Conservation (phyloP, 1,140 invertebrate genomes). For the Gryon sp. region DNA sequence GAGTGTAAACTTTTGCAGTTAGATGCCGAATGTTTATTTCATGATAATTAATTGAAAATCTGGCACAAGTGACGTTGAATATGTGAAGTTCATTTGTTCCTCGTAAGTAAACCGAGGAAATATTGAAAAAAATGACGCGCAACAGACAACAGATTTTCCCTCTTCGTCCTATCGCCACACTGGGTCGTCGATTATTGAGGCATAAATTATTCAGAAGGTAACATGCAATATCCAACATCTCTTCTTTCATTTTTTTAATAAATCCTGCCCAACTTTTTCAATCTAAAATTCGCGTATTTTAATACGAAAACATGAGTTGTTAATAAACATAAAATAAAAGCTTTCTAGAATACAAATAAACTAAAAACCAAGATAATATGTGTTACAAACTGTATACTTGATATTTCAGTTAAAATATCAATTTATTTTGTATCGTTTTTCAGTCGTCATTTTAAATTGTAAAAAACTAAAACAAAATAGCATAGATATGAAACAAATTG, state of each 20-base stretch:
- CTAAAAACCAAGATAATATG: too few relatives aligned
- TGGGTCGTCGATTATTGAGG: constrained; percentile 80
- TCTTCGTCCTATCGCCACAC: constrained; percentile 79
- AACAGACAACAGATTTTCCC: constrained; percentile 81
- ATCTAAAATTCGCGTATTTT: constrained; percentile 16
- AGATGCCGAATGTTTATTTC: constrained; percentile 8
- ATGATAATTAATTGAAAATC: constrained; percentile 32
- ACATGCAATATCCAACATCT: constrained; percentile 50
- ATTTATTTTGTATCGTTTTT: too few relatives aligned
- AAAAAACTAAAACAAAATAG: too few relatives aligned
- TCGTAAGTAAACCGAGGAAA: constrained; percentile 7
- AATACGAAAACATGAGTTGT: neutral
- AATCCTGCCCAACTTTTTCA: constrained; percentile 26
- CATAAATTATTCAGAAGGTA: constrained; percentile 82
- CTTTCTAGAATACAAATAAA: too few relatives aligned
- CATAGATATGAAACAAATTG: too few relatives aligned
- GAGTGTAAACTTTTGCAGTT: constrained; percentile 12
- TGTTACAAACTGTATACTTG: too few relatives aligned
- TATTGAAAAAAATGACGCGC: constrained; percentile 78
- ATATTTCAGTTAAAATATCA: too few relatives aligned
- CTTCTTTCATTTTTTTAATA: constrained; percentile 23
- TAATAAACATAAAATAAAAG: too few relatives aligned
- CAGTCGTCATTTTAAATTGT: too few relatives aligned
- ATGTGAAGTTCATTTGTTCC: constrained; percentile 29
- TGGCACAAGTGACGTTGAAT: constrained; percentile 22